Evolutionary conservation across 92 coral and sea anemone species (phyloP), one percentile per base, ranked within the genome.

Genomic region (Anthopleura xanthogrammica): DNA sequence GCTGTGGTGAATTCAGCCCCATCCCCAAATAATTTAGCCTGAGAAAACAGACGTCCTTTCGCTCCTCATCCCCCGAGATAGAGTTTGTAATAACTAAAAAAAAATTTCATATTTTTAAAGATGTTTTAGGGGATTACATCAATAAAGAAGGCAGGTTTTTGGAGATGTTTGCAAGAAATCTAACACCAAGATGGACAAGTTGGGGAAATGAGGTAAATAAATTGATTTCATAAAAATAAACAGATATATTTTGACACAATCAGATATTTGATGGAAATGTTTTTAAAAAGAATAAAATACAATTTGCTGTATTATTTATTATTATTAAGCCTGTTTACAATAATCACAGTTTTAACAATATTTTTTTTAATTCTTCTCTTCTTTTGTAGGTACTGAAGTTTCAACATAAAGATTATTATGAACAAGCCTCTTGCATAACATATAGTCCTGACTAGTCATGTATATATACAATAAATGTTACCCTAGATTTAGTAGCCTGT

Each of bases 161-260:
- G 76, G 99, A 96, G 81, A 90, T 96, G 96, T 96, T 96, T 82
- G 99, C 99, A 13, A 90, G 99, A 20, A 96, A 92, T 83, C 92
- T 96, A 24, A 89, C 94, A 5, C 92, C 98, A 52, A 86, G 92
- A 77, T 96, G 99, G 99, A 96, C 96, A 36, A 96, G 98, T 72
- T 96, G 99, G 99, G 99, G 99, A 83, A 96, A 96, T 58, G 98
- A 96, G 95, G 99, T 94, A 86, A 87, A 19, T 87, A 89, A 76
- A 93, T 83, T 84, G 1, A 29, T 6, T 11, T 46, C 41, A 36
- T 7, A 39, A 10, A 36, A 72, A 36, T 1, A 12, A 24, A 50
- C 54, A 50, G 11, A 50, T 50, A 50, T 50, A n/a, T n/a, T n/a
- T 50, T 29, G 36, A 29, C 1, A 29, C 36, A 43, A 43, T 43